Base-by-base conservation (phyloP, 2,797 vertebrate species). In the Chrysocyon brachyurus region DNA sequence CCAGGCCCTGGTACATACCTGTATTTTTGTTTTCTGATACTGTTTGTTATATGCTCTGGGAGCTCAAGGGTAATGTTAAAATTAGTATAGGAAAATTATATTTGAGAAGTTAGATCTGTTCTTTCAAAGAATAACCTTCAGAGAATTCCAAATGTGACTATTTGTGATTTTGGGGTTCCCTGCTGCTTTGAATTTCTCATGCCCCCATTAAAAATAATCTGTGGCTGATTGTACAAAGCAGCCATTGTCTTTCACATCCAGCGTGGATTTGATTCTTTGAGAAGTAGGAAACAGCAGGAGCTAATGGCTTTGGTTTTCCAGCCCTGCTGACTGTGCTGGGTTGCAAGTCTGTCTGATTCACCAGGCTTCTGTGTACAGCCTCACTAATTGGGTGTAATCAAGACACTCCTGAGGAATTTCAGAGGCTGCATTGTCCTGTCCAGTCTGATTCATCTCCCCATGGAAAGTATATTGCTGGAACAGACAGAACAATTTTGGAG, bases 331-430 rank as follows among this genome's bases (percentile, higher is more conserved):
- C 49, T 93, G 19, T 87, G 46, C 82, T 86, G 52, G 36, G 36
- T 84, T 87, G 28, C 83, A 40, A 70, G 79, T 31, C 63, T 92
- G 94, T 63, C 75, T 96, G 97, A 94, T 40, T 98, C 90, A 93
- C 75, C 61, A 82, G 77, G 70, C 87, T 96, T 84, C 92, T 64
- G 79, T 91, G 49, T 59, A 63, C 2, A 75, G 86, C 40, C 75
- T 91, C 24, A 54, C 88, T 97, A 97, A 98, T 95, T 97, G 93
- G 73, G 49, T 72, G 3, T 90, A 97, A 97, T 97, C 97, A 97
- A 89, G 96, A 93, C 21, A 28, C 79, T 97, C 54, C 92, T 21
- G 40, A 95, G 82, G 83, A 97, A 91, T 96, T 87, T 93, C 66
- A 46, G 90, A 92, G 94, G 57, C 52, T 59, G 22, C 54, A 82